A percentile compares a stretch with the other conserved stretches of the same genome.
These are phyloP conservation scores for Chloroceryle aenea DNA, from an alignment of 2,113 vertebrate species.

Conservation along the genomic window DNA sequence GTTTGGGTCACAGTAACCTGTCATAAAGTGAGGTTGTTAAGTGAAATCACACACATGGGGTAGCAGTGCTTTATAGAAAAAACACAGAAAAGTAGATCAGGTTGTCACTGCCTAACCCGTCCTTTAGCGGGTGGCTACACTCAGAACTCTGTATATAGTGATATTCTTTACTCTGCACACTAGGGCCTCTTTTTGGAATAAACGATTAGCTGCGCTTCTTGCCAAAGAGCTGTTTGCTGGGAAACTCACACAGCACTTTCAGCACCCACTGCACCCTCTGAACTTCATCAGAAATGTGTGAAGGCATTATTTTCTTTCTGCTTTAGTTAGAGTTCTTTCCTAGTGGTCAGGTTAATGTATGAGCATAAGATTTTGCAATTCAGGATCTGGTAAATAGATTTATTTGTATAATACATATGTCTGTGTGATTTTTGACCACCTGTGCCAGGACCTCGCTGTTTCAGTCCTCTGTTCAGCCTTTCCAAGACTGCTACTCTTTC, in stretches of 20 bases:
- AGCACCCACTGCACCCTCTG: not conserved
- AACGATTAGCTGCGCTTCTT: slow-evolving; percentile 1
- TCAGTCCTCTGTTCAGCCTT: not conserved
- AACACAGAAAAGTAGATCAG: not conserved
- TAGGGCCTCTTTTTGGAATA: slow-evolving; percentile 32
- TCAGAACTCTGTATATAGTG: not conserved
- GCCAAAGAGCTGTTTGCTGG: not conserved
- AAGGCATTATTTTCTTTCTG: not conserved
- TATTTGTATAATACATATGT: rapidly evolving
- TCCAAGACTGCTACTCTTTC: not conserved
- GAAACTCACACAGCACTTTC: not conserved
- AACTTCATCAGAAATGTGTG: not conserved
- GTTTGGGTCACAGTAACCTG: not conserved
- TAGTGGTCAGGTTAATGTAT: rapidly evolving
- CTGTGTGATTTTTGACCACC: not conserved
- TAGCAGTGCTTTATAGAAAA: not conserved
- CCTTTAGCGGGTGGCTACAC: not conserved
- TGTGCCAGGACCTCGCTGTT: not conserved
- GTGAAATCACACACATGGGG: not conserved
- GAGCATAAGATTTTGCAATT: not conserved
- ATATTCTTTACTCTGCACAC: not conserved
- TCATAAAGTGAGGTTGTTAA: not conserved
- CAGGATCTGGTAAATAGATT: not conserved
- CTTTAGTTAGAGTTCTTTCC: not conserved
- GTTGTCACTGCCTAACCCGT: not conserved